Conservation (phyloP, 30 jellyfish, hydroid and myxozoan species). For the Aurelia sp. region DNA sequence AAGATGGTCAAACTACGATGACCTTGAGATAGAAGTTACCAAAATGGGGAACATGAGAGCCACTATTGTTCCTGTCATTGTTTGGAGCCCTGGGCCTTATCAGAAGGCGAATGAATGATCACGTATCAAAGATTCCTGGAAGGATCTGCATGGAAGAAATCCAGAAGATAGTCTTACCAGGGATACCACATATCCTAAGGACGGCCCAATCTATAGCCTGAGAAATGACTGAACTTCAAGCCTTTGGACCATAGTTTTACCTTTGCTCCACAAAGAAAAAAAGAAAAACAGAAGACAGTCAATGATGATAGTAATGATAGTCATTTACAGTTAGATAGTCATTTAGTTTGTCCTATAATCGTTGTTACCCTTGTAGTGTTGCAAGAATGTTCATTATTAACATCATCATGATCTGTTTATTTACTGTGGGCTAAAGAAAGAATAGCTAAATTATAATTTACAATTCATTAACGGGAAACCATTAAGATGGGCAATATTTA, state of each 20-base stretch:
- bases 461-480: too few species aligned
- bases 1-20: conserved; percentile 6
- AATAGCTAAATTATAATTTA: too few species aligned
- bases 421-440: too few species aligned
- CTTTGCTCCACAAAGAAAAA: too few species aligned
- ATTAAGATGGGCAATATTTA: too few species aligned
- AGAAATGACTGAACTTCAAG: not conserved
- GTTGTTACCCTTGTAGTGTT: too few species aligned
- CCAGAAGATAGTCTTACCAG: conserved; percentile 15
- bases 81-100: conserved; percentile 41
- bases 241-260: not conserved
- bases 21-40: not conserved
- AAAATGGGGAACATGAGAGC: not conserved
- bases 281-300: too few species aligned
- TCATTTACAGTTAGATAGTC: too few species aligned
- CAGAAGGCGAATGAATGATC: conserved; percentile 6
- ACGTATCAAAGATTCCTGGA: conserved; percentile 33
- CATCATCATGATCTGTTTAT: too few species aligned
- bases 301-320: too few species aligned
- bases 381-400: too few species aligned
- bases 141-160: conserved; percentile 3
- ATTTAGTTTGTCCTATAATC: too few species aligned
- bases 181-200: not conserved
- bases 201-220: conserved; percentile 2
- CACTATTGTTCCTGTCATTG: conserved; percentile 15